Base-by-base conservation (phyloP, 2,888 invertebrate species). In the Apodemia hepburni region DNA sequence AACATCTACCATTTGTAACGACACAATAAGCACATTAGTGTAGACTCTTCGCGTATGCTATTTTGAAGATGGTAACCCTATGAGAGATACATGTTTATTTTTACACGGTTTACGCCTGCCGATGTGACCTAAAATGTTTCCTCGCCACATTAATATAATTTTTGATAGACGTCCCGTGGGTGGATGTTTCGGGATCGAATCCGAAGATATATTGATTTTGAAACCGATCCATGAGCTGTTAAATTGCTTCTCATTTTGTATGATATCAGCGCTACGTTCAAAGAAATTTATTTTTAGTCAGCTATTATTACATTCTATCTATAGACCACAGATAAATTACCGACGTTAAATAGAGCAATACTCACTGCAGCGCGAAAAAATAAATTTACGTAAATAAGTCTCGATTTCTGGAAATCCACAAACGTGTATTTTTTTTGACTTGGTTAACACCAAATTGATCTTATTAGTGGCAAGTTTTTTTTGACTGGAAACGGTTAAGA, bases 111-210 rank as follows among this genome's bases (percentile, higher is more conserved):
- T 27, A 54, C 54, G 54, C 73, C 73, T 79, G 76, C 78, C 78
- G 78, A 76, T 70, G 72, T 75, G 80, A 79, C 80, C 79, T 77
- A 76, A 81, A 81, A 84, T 75, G 75, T 75, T 73, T 75, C 67
- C 73, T 75, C 73, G 78, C 75, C 74, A 80, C 75, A 82, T 84
- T 81, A 79, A 81, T 81, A 80, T 80, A 75, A 79, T 75, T 81
- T 80, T 76, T 78, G 77, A 80, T 80, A 76, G 76, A 76, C 73
- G 65, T 71, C 65, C 60, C 65, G 67, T 67, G 62, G 65, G 74
- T 68, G 75, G 62, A 54, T 45, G 33, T 58, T 58, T 58, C 29
- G 47, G 45, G 47, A 62, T 62, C 61, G 61, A 58, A 62, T 62
- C n/a, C 45, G 27, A 58, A 58, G 61, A 62, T 58, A 47, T 45